Conservation (phyloP, 2,888 invertebrate genomes). For the Pseudoips prasinana region DNA sequence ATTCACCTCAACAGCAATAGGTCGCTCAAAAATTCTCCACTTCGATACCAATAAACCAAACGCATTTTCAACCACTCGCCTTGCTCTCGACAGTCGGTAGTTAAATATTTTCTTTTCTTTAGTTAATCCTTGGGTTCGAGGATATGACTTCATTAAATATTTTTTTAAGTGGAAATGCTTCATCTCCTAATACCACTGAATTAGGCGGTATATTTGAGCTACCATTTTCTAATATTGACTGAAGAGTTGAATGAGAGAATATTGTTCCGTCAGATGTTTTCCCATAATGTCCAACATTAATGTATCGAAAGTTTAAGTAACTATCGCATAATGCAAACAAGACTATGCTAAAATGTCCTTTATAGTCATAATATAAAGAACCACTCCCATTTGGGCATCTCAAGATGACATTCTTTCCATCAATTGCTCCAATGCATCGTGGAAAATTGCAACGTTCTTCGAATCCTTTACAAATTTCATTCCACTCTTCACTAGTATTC, state of each 20-base stretch:
- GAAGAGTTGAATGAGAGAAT: constrained; percentile 17
- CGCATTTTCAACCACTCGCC: too few relatives aligned
- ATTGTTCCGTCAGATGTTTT: constrained; percentile 16
- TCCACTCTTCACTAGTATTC: too few relatives aligned
- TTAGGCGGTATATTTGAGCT: constrained; percentile 15
- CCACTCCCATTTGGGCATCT: too few relatives aligned
- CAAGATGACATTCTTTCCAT: too few relatives aligned
- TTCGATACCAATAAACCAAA: constrained; percentile 14
- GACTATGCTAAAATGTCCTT: too few relatives aligned
- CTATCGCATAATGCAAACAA: too few relatives aligned
- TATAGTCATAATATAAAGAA: too few relatives aligned
- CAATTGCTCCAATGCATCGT: too few relatives aligned
- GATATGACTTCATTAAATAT: constrained; percentile 14
- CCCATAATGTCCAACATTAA: constrained; percentile 17
- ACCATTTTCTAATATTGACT: constrained; percentile 15
- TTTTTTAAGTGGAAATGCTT: constrained; percentile 13
- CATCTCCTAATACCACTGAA: constrained; percentile 13
- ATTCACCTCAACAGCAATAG: constrained; percentile 10
- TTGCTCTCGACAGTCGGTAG: too few relatives aligned
- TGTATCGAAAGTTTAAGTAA: too few relatives aligned
- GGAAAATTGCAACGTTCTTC: too few relatives aligned
- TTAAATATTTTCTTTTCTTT: constrained; percentile 12
- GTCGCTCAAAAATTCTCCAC: constrained; percentile 10
- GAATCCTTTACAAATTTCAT: too few relatives aligned
- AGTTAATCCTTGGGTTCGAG: constrained; percentile 7